These are phyloP conservation scores for Trichosurus vulpecula DNA, from an alignment of 2,797 vertebrate genomes.

Conservation along the genomic window DNA sequence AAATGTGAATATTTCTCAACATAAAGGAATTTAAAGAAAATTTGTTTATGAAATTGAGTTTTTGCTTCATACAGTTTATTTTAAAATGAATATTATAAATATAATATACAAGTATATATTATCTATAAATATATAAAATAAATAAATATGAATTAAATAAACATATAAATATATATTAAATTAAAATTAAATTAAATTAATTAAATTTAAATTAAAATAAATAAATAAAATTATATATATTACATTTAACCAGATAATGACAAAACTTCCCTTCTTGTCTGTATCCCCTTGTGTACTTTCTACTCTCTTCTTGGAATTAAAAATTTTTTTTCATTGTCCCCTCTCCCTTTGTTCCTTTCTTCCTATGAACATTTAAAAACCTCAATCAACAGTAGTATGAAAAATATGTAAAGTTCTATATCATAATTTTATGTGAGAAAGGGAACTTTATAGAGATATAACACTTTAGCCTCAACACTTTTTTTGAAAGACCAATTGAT, in stretches of 20 bases:
- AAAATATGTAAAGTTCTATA: neutral
- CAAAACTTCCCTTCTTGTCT: neutral
- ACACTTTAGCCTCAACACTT: neutral
- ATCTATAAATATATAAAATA: too few relatives aligned
- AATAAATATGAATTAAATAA: too few relatives aligned
- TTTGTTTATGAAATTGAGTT: neutral
- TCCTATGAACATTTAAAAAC: neutral
- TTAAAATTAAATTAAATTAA: too few relatives aligned
- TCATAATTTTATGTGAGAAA: neutral
- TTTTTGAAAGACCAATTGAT: slow-evolving; percentile 38
- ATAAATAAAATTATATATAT: too few relatives aligned
- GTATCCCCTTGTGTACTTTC: neutral
- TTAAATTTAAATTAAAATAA: too few relatives aligned
- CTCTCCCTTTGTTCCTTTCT: neutral
- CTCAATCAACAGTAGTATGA: neutral
- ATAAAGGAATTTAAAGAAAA: neutral
- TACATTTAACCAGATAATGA: too few relatives aligned
- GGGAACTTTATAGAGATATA: neutral
- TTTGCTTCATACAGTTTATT: neutral
- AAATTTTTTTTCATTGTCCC: neutral
- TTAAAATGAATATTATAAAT: too few relatives aligned
- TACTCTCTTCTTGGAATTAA: neutral
- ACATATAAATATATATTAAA: neutral
- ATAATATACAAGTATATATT: too few relatives aligned
- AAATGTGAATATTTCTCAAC: neutral